phyloP scores from a whole-genome alignment of 2,888 invertebrate genomes.

The Noctua janthe region DNA sequence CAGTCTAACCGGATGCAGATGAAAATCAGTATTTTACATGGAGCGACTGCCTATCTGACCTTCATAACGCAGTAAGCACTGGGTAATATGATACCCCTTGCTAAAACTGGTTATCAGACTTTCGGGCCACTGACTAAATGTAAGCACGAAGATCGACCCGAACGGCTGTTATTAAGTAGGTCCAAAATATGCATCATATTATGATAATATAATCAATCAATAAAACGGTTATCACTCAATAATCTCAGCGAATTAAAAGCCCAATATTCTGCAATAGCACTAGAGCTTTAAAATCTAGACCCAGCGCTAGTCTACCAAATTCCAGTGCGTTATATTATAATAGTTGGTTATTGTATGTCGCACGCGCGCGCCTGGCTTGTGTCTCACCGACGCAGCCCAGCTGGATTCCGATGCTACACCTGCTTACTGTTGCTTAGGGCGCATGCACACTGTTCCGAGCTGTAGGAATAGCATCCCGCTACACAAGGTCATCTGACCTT shows the following conservation, averaged over 20 bases:
- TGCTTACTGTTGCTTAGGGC: constrained; percentile 22
- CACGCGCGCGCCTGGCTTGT: constrained; percentile 37
- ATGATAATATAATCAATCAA: neutral
- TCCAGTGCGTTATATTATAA: neutral
- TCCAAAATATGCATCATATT: neutral
- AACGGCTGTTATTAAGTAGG: neutral
- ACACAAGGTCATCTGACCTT: neutral
- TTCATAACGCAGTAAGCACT: neutral
- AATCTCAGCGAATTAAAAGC: neutral
- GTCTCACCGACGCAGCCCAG: constrained; percentile 47
- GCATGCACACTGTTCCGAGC: constrained; percentile 11
- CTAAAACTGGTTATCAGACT: neutral
- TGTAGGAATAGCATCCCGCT: no score
- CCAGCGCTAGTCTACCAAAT: neutral
- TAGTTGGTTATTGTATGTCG: constrained; percentile 38
- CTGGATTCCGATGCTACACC: constrained; percentile 53
- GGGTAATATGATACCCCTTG: neutral
- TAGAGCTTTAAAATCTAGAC: constrained; percentile 6
- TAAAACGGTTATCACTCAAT: neutral
- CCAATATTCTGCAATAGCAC: neutral
- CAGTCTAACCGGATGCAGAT: neutral
- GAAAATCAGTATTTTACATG: neutral
- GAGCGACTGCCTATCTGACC: neutral
- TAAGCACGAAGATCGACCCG: no score
- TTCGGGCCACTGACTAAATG: neutral